Base-by-base conservation (phyloP, 2,797 vertebrate genomes). In the Amazonetta brasiliensis region DNA sequence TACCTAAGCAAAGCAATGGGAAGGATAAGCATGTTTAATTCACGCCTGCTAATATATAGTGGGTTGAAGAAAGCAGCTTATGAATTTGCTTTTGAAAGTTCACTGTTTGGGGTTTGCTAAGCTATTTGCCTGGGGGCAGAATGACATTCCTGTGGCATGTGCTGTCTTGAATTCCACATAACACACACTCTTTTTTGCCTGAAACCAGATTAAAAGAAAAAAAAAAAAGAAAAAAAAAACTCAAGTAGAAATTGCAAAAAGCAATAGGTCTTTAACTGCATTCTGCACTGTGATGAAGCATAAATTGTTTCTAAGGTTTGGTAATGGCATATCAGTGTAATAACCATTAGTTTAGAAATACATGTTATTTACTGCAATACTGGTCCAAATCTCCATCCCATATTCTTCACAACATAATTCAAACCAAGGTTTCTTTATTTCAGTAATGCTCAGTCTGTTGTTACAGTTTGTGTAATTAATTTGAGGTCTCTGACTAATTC, bases 141-240 rank as follows among this genome's bases (percentile, higher is more conserved):
- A 69, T 77, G 48, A 85, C 95, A 97, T 98, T 98, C 97, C 92
- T 98, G 92, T 54, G 92, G 92, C 96, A 6, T 97, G 97, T 97
- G 75, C 67, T 91, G 96, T 98, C 98, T 97, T 97, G 97, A 93
- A 80, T 84, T 91, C 59, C 86, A 90, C 46, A 72, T 91, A 79
- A 66, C 60, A 50, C 12, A 50, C 10, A n/a, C 19, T 35, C 22
- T 26, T 78, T 84, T 94, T 71, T 75, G 30, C 87, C 79, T 85
- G 46, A 91, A 94, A 78, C 37, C 55, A 64, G 39, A 85, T 30
- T 0, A 22, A 63, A 54, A 58, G 43, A 73, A 43, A 48, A 48
- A 22, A 22, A 48, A 46, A 22, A 7, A 48, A 12, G 16, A 6
- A 41, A 22, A 7, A 16, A 41, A 46, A 46, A 48, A 60, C 94